A percentile compares a stretch with the other conserved stretches of the same genome.
Conservation (phyloP, 2,888 invertebrate genomes). For the Dione juno region DNA sequence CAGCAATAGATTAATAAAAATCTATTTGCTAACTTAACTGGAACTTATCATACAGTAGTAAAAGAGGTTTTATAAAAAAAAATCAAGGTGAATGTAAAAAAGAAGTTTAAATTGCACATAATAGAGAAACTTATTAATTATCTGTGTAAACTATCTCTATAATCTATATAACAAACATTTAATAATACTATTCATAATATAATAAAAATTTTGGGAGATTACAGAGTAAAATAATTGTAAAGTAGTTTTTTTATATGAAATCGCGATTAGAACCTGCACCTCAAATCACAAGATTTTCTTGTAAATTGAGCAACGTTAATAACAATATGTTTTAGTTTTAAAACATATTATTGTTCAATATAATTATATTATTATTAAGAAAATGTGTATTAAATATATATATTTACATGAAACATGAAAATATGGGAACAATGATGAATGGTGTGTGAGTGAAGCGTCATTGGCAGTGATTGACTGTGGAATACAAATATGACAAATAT, state of each 20-base stretch:
- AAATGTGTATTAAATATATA: conserved; percentile 9
- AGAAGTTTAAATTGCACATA: conserved; percentile 40
- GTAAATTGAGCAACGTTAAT: conserved; percentile 12
- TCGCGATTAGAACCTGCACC: background rate
- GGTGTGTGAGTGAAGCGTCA: conserved; percentile 14
- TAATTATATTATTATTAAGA: background rate
- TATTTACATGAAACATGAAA: conserved; percentile 7
- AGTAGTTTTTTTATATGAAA: conserved; percentile 2
- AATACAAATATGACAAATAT: conserved; percentile 24
- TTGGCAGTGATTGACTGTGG: conserved; percentile 28
- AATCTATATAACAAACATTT: conserved; percentile 43
- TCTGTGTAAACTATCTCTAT: conserved; percentile 43
- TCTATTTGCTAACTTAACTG: background rate
- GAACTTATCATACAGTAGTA: background rate
- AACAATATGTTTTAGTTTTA: background rate
- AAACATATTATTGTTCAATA: conserved; percentile 11
- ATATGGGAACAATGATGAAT: conserved; percentile 1
- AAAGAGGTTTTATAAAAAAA: conserved; percentile 4
- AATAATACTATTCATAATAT: conserved; percentile 40
- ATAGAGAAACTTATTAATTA: conserved; percentile 24
- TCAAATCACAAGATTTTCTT: conserved; percentile 14
- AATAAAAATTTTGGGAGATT: conserved; percentile 32
- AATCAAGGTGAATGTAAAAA: conserved; percentile 6
- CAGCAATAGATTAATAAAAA: background rate
- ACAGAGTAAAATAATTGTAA: conserved; percentile 27